Percentiles rank a stretch among this genome's conserved stretches.
Evolutionary conservation across 1,140 invertebrate genomes (phyloP).

Genomic region (Phymorhynchus buccinoides): DNA sequence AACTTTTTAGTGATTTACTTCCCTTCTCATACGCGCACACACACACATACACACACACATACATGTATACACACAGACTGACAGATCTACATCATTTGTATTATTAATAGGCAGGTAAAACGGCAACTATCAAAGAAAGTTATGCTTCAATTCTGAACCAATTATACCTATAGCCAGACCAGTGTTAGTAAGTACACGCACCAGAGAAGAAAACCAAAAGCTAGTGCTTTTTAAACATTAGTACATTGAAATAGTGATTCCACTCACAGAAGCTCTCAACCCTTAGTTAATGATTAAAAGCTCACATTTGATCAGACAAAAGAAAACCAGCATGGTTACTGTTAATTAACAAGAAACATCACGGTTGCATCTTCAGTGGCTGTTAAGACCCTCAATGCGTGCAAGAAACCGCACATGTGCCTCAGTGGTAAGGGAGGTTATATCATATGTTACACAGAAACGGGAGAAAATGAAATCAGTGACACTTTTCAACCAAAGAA

Average conservation of each 20-base stretch:
- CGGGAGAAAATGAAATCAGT: constrained; percentile 13
- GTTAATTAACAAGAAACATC: not conserved
- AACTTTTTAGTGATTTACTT: not conserved
- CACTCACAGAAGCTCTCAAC: not conserved
- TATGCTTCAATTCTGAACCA: not conserved
- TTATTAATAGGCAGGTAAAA: too few relatives aligned
- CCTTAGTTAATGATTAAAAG: not conserved
- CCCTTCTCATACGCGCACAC: not conserved
- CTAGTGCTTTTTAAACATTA: not conserved
- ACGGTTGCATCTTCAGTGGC: not conserved
- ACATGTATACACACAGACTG: not conserved
- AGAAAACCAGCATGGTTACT: not conserved
- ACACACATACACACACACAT: not conserved
- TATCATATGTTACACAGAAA: constrained; percentile 8
- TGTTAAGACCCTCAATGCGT: not conserved
- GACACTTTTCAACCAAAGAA: constrained; percentile 23
- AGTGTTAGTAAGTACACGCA: not conserved
- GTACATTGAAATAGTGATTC: not conserved
- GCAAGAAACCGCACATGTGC: constrained; percentile 11
- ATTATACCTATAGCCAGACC: not conserved
- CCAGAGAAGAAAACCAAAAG: not conserved
- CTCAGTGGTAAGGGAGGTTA: constrained; percentile 25
- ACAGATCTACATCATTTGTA: not conserved
- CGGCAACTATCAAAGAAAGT: not conserved
- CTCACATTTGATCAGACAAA: not conserved